Percentiles rank a stretch among this genome's conserved stretches.
Conservation (phyloP, 2,888 invertebrate species). For the Bibio marci region DNA sequence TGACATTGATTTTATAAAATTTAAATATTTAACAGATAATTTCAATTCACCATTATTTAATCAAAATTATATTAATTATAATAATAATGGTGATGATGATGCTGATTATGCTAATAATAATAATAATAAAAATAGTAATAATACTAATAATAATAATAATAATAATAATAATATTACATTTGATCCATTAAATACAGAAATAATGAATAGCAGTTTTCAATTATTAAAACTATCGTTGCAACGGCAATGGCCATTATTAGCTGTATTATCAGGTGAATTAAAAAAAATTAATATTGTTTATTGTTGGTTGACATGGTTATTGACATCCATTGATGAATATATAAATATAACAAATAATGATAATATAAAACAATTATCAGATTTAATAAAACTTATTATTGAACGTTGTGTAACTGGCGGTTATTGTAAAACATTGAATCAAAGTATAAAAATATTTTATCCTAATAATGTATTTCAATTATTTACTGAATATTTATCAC, state of each 20-base stretch:
- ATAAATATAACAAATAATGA: not conserved
- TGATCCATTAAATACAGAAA: no score
- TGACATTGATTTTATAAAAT: not conserved
- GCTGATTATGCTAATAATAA: not conserved
- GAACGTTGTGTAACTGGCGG: conserved; percentile 30
- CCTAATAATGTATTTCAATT: conserved; percentile 43
- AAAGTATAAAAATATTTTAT: conserved; percentile 53
- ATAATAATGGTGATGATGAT: not conserved
- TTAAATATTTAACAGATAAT: not conserved
- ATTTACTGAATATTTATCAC: conserved; percentile 39
- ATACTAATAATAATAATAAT: not conserved
- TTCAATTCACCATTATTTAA: not conserved
- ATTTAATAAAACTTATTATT: conserved; percentile 18
- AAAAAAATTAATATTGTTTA: conserved; percentile 18
- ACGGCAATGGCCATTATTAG: conserved; percentile 20
- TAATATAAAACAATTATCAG: conserved; percentile 13
- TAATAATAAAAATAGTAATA: not conserved
- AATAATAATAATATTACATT: not conserved
- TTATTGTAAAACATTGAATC: conserved; percentile 40
- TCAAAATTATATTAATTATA: not conserved
- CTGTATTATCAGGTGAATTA: conserved; percentile 21
- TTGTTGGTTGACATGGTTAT: conserved; percentile 26
- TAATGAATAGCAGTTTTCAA: no score
- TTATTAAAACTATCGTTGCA: conserved; percentile 18
- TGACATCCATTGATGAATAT: conserved; percentile 2